Percentiles rank a stretch among this genome's conserved stretches.
phyloP scores from a whole-genome alignment of 2,113 vertebrate genomes.

The Colius striatus region DNA sequence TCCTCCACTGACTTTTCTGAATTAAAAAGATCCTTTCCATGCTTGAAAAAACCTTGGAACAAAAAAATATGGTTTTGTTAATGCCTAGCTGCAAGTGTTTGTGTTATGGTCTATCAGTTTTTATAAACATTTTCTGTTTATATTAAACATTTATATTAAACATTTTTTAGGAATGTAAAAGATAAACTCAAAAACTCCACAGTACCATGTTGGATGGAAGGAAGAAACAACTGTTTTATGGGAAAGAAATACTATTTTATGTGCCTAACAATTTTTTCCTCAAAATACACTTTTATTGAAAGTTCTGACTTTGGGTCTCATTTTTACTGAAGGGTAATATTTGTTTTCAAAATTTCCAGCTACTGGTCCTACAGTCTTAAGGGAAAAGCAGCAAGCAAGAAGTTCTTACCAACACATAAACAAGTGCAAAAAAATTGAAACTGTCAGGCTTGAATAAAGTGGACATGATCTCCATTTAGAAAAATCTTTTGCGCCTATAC shows the following conservation, averaged over 20 bases:
- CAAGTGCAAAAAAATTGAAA: neutral
- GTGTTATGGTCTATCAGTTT: neutral
- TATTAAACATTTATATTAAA: no score
- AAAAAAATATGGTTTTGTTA: neutral
- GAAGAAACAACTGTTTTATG: neutral
- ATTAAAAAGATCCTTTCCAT: neutral
- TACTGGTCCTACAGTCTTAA: neutral
- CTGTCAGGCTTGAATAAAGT: neutral
- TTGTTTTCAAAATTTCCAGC: neutral
- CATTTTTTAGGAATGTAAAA: neutral
- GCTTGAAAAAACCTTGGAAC: neutral
- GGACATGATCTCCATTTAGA: neutral
- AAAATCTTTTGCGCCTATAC: neutral
- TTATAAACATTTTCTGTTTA: neutral
- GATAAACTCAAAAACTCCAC: neutral
- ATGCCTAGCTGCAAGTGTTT: neutral
- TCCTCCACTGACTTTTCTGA: neutral
- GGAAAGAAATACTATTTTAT: neutral
- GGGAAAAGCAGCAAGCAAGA: neutral
- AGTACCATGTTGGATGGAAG: neutral
- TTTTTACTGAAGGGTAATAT: neutral
- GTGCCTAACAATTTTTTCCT: neutral
- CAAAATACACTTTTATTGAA: neutral
- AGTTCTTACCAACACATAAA: neutral
- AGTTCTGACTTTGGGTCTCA: neutral